A percentile compares a stretch with the other conserved stretches of the same genome.
phyloP scores from a whole-genome alignment of 2,797 vertebrate species.

The Ceyx erithaca region DNA sequence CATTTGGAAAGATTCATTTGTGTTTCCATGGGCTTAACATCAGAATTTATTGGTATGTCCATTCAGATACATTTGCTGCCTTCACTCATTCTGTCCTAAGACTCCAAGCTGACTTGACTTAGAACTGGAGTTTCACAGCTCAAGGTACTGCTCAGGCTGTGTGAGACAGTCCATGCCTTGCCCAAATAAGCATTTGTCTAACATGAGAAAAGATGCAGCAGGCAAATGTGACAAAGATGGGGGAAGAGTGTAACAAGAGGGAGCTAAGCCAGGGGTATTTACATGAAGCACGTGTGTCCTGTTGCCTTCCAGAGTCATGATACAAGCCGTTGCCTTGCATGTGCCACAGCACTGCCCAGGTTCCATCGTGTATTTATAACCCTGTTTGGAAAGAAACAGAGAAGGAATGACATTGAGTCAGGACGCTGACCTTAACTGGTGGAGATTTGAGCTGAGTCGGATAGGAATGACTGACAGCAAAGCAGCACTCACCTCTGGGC shows the following conservation, averaged over 20 bases:
- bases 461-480: background rate
- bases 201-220: background rate
- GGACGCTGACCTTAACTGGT: background rate
- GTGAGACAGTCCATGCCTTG: background rate
- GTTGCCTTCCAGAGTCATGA: background rate
- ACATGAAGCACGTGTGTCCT: conserved; percentile 38
- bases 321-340: conserved; percentile 58
- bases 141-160: background rate
- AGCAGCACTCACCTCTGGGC: conserved; percentile 59
- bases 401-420: background rate
- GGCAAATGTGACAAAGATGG: background rate
- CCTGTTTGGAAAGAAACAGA: conserved; percentile 57
- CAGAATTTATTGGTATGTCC: background rate
- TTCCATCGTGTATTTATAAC: conserved; percentile 57
- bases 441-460: background rate
- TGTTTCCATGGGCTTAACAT: background rate
- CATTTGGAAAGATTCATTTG: background rate
- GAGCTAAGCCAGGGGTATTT: background rate
- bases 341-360: conserved; percentile 72
- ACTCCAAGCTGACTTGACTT: background rate
- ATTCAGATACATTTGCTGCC: background rate
- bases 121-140: background rate
- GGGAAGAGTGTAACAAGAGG: background rate
- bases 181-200: background rate
- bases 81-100: background rate